Base-by-base conservation (phyloP, 2,888 invertebrate genomes). In the Chesias legatella region DNA sequence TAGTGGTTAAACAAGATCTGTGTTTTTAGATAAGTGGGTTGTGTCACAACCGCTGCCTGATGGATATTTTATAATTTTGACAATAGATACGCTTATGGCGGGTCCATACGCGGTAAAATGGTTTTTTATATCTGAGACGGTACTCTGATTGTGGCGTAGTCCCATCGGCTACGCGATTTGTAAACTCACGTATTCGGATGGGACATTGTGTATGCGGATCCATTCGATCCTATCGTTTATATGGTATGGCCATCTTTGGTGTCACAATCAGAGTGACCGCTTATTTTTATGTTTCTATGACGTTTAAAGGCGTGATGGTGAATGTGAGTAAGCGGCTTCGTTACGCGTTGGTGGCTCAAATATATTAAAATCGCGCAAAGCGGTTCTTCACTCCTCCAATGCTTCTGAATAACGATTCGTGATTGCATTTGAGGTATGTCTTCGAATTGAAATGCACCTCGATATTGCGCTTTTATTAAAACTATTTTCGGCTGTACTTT, bases 1-100 rank as follows among this genome's bases (percentile, higher is more conserved):
- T 79, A 79, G 75, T 70, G 58, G 68, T 78, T 76, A 76, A 72
- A 64, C 56, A 69, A 79, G 79, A 79, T 79, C 79, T 80, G 79
- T 76, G 74, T 74, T 73, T 70, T 68, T 58, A 52, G 52, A 63
- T 71, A 70, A 71, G 64, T 67, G 62, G 67, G 67, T 69, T 60
- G 66, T 62, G 55, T 60, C 55, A 55, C 64, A 63, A 62, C 62
- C 46, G 49, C 54, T 54, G 53, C 58, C 56, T 58, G 56, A 60
- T 35, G 41, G 38, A 43, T 46, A 52, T 54, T 69, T 66, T 68
- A 67, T 69, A 63, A 61, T 61, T 62, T 71, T 71, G 75, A 77
- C 78, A 71, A 71, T 64, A 67, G 66, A 46, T 51, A 48, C 48
- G 52, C 46, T 45, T 58, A 61, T 74, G 73, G 73, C 74, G 57